Evolutionary conservation across 2,113 vertebrate species (phyloP), one percentile per base, ranked within the genome.

Genomic region (Candoia aspera): DNA sequence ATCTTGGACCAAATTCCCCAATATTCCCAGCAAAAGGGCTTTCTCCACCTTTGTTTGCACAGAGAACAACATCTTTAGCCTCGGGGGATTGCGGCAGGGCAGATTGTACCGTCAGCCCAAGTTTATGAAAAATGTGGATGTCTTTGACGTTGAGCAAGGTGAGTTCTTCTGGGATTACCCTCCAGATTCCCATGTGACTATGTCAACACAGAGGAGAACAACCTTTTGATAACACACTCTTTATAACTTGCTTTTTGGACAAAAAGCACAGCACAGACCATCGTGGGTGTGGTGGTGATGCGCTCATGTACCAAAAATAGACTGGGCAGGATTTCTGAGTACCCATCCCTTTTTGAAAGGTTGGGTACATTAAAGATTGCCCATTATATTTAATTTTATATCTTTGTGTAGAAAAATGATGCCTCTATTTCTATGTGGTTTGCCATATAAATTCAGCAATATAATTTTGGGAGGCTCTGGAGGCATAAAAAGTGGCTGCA

Each of bases 101-200:
- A 98, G 98, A 9, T 97, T 98, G 93, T 99, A 99, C 97, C 97
- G 98, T 55, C 98, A 98, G 94, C 99, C 99, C 95, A 99, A 99
- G 97, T 99, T 99, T 96, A 99, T 99, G 95, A 98, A 98, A 97
- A 99, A 99, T 0, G 97, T 99, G 97, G 99, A 99, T 23, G 96
- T 99, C 91, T 99, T 99, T 11, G 98, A 99, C 96, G 97, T 98
- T 88, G 98, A 97, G 29, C 98, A 99, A 96, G 99, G 99, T 99
- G 96, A 86, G 97, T 83, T 26, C 11, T 54, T 13, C 12, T 33
- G 0, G 1, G 3, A 0, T 54, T 19, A n/a, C 64, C 8, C 6
- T 37, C 24, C 0, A 46, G 46, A 1, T 42, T 33, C 86, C 2
- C 42, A 15, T n/a, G 24, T 62, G n/a, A 13, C 64, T 73, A 17